Conservation (phyloP, 2,888 invertebrate genomes). For the Cataglyphis albicans region DNA sequence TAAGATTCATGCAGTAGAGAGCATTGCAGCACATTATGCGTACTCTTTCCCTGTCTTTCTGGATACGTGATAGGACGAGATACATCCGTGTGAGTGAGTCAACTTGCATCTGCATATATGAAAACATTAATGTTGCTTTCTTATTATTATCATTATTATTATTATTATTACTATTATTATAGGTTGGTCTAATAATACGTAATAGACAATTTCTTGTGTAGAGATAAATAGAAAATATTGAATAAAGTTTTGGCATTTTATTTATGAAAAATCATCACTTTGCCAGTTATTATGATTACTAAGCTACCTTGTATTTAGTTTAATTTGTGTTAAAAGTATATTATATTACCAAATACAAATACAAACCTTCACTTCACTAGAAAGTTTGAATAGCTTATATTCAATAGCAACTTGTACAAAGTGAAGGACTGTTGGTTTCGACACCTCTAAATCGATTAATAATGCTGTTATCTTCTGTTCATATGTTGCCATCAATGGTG, state of each 20-base stretch:
- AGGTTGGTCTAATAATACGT: neutral
- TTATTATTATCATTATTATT: neutral
- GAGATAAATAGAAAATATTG: neutral
- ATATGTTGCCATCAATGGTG: slow-evolving; percentile 86
- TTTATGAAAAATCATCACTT: neutral
- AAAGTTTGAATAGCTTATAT: slow-evolving; percentile 76
- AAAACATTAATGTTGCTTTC: neutral
- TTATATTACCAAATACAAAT: slow-evolving; percentile 18
- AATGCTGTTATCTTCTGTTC: slow-evolving; percentile 85
- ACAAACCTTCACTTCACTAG: slow-evolving; percentile 59
- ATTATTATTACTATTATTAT: neutral
- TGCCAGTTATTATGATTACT: neutral
- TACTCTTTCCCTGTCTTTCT: slow-evolving; percentile 85
- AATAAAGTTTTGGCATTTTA: neutral
- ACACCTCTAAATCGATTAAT: slow-evolving; percentile 82
- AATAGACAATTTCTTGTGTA: neutral
- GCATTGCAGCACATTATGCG: slow-evolving; percentile 86
- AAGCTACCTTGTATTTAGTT: neutral
- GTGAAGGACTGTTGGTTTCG: slow-evolving; percentile 72
- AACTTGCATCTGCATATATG: slow-evolving; percentile 64
- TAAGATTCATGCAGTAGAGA: slow-evolving; percentile 84
- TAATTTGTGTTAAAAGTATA: neutral
- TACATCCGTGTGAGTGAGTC: slow-evolving; percentile 78
- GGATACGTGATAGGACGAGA: slow-evolving; percentile 78
- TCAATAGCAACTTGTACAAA: slow-evolving; percentile 77